Evolutionary conservation across 1,140 invertebrate species (phyloP), one percentile per base, ranked within the genome.

Genomic region (Rhysida immarginata): DNA sequence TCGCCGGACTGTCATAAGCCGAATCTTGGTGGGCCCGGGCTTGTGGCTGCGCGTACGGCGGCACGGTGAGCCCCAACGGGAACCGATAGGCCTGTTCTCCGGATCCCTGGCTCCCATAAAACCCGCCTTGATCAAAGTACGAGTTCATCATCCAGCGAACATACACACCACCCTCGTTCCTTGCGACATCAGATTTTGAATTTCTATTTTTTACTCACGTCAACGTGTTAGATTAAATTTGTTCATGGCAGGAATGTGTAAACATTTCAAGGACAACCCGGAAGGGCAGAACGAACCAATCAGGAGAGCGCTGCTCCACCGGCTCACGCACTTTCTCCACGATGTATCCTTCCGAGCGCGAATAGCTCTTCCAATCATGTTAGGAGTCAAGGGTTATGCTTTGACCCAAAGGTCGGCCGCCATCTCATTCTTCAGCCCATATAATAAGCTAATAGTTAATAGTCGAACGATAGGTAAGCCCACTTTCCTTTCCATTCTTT

Each of bases 71-170:
- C 41, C 86, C 85, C 52, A 92, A 73, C 5, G 87, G 87, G 56
- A 72, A 73, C 62, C 87, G 77, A 72, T 91, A 87, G 48, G 64
- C 82, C 78, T 69, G 69, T 42, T 72, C 69, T 29, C 66, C 68
- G 76, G 80, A 42, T 77, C 79, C 57, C 75, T 88, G 87, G 63
- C 84, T 80, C 57, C 87, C 87, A 74, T 92, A 92, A 77, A 92
- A 92, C 71, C 87, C 87, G 71, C 83, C 82, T 75, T 91, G 88
- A 74, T 92, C 88, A 71, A 92, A 94, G 73, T 92, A 93, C 66
- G 87, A 90, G 81, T 92, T 92, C 89, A 92, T 93, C 75, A 74
- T 72, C 62, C 60, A 65, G 57, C 49, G 55, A 58, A 62, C 58
- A 60, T 54, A 57, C 59, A 62, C 62, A 58, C 63, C 59, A 59